A percentile compares a stretch with the other conserved stretches of the same genome.
Conservation (phyloP, 1,140 invertebrate species). For the Chrysomallon squamiferum region DNA sequence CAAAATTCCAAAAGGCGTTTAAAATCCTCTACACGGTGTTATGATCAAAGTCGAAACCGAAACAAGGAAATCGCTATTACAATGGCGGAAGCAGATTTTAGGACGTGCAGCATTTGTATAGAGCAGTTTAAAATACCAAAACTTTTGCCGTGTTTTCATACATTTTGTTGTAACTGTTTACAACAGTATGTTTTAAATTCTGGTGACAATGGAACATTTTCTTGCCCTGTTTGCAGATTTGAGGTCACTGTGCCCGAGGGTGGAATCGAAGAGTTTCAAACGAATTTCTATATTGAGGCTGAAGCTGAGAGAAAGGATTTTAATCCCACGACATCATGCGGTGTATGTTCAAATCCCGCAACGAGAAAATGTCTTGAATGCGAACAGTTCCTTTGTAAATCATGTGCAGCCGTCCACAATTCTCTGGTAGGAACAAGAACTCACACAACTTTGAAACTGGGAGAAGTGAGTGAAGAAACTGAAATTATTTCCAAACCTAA, state of each 20-base stretch:
- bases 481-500: background rate
- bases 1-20: too few relatives aligned
- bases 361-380: slow-evolving; percentile 9
- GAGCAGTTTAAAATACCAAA: slow-evolving; percentile 9
- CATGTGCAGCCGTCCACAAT: slow-evolving; percentile 6
- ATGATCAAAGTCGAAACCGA: too few relatives aligned
- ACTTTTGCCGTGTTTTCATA: slow-evolving; percentile 17
- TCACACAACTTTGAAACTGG: slow-evolving; percentile 8
- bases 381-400: slow-evolving; percentile 8
- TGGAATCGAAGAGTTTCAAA: slow-evolving; percentile 11
- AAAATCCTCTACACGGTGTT: too few relatives aligned
- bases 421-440: slow-evolving; percentile 5
- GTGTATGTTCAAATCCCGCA: background rate
- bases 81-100: too few relatives aligned
- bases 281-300: slow-evolving; percentile 18
- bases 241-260: slow-evolving; percentile 5
- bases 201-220: background rate
- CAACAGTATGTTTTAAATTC: background rate
- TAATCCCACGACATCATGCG: background rate
- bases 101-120: slow-evolving; percentile 11
- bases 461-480: background rate
- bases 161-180: slow-evolving; percentile 14
- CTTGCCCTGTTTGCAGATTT: slow-evolving; percentile 12
- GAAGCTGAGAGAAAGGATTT: background rate
- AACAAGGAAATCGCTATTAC: background rate